Percentiles rank a stretch among this genome's conserved stretches.
These are phyloP conservation scores for Cheilosia vernalis DNA, from an alignment of 2,888 invertebrate genomes.

Conservation along the genomic window DNA sequence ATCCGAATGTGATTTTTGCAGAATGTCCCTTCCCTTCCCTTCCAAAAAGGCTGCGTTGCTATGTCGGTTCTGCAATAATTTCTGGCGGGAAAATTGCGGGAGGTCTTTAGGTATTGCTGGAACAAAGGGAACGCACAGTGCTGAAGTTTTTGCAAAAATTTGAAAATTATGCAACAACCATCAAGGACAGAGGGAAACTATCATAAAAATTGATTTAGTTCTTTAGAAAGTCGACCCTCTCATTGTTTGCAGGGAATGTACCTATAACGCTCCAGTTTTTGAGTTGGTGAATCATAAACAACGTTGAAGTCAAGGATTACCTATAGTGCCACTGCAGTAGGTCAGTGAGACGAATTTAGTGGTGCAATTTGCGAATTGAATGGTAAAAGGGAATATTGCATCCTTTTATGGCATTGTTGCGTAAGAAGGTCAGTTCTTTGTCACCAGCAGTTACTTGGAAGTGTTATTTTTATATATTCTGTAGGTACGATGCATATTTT, in stretches of 20 bases:
- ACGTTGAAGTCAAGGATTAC: slow-evolving; percentile 29
- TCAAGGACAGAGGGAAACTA: slow-evolving; percentile 8
- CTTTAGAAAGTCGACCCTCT: slow-evolving; percentile 8
- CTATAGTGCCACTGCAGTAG: slow-evolving; percentile 40
- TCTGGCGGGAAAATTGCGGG: slow-evolving; percentile 23
- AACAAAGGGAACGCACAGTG: slow-evolving; percentile 1
- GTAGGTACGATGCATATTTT: not conserved
- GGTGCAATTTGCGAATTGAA: not conserved
- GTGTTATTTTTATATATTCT: not conserved
- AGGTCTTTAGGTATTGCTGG: slow-evolving; percentile 2
- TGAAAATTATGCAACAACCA: slow-evolving; percentile 41
- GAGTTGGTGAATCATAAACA: slow-evolving; percentile 9
- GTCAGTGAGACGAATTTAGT: slow-evolving; percentile 41
- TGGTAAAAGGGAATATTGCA: not conserved
- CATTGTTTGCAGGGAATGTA: slow-evolving; percentile 5
- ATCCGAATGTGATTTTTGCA: not conserved
- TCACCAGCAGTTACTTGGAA: not conserved
- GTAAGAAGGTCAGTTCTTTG: slow-evolving; percentile 1
- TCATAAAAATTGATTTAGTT: slow-evolving; percentile 38
- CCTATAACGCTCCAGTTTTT: slow-evolving; percentile 25
- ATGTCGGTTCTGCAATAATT: slow-evolving; percentile 1
- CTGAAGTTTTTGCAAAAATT: slow-evolving; percentile 2
- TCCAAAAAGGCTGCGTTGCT: not conserved
- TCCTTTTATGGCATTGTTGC: slow-evolving; percentile 6
- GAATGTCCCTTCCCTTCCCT: not conserved